These are phyloP conservation scores for Helobdella robusta DNA, from an alignment of 2,888 invertebrate genomes.

Conservation along the genomic window DNA sequence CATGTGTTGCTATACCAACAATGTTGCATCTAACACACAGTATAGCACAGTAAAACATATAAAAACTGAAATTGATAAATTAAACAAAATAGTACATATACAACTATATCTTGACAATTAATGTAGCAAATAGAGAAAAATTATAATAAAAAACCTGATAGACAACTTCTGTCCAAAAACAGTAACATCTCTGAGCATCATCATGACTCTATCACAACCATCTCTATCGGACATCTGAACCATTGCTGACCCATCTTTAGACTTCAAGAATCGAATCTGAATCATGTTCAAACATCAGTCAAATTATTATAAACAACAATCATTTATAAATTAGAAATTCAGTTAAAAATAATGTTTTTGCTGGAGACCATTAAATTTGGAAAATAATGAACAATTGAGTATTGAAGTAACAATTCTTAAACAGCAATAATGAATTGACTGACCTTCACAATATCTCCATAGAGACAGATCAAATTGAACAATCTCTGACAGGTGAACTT, in stretches of 20 bases:
- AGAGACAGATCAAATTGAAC: constrained; percentile 95
- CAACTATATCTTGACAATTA: neutral
- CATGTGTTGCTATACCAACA: neutral
- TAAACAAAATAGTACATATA: neutral
- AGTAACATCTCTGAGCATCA: constrained; percentile 82
- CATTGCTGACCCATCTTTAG: constrained; percentile 97
- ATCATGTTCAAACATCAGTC: constrained; percentile 27
- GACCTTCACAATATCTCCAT: constrained; percentile 94
- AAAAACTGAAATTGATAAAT: too few species aligned
- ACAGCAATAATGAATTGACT: constrained; percentile 38
- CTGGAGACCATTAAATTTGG: neutral
- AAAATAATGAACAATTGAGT: neutral
- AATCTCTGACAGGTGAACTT: constrained; percentile 89
- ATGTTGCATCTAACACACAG: too few species aligned
- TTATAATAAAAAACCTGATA: constrained; percentile 54
- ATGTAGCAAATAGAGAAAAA: neutral
- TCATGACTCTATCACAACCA: constrained; percentile 85
- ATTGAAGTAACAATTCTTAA: neutral
- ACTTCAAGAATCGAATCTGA: constrained; percentile 88
- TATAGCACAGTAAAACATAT: too few species aligned
- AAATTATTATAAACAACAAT: neutral
- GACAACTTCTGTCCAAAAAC: constrained; percentile 68
- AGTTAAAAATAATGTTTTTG: neutral
- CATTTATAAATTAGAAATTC: neutral
- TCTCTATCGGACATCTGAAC: constrained; percentile 96